Evolutionary conservation across 35 echinoderm and acorn worm species (phyloP).

Genomic region (Ptychodera flava): DNA sequence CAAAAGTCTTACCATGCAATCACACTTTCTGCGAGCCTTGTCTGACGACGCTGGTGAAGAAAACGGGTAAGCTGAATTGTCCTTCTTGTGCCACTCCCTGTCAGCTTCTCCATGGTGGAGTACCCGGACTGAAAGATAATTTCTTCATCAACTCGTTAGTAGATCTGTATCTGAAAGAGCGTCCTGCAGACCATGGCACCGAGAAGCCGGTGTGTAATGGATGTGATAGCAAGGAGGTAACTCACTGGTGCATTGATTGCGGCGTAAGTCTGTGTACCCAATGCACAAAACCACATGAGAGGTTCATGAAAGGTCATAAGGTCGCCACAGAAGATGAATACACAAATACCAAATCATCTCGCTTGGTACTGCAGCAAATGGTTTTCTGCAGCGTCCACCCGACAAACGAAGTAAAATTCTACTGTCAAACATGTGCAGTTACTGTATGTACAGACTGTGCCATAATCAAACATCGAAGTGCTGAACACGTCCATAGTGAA

Average conservation of each 20-base stretch:
- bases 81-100: constrained; percentile 78
- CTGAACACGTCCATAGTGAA: constrained; percentile 42
- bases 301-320: constrained; percentile 56
- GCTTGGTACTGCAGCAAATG: not conserved
- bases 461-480: constrained; percentile 31
- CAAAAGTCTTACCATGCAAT: constrained; percentile 83
- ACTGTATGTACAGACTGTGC: constrained; percentile 75
- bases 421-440: constrained; percentile 78
- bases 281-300: constrained; percentile 72
- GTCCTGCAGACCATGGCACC: constrained; percentile 43
- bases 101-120: constrained; percentile 40
- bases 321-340: constrained; percentile 73
- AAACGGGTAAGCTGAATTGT: constrained; percentile 71
- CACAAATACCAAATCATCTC: not conserved
- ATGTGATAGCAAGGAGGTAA: constrained; percentile 70
- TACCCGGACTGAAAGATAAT: constrained; percentile 64
- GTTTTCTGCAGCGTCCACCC: constrained; percentile 55
- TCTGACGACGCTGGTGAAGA: constrained; percentile 69
- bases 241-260: constrained; percentile 76
- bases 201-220: constrained; percentile 50
- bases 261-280: constrained; percentile 71
- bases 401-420: constrained; percentile 62
- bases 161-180: constrained; percentile 75
- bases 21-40: constrained; percentile 89
- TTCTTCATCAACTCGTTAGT: constrained; percentile 96